Conservation (phyloP, 2,797 vertebrate species). For the Vipera latastei region DNA sequence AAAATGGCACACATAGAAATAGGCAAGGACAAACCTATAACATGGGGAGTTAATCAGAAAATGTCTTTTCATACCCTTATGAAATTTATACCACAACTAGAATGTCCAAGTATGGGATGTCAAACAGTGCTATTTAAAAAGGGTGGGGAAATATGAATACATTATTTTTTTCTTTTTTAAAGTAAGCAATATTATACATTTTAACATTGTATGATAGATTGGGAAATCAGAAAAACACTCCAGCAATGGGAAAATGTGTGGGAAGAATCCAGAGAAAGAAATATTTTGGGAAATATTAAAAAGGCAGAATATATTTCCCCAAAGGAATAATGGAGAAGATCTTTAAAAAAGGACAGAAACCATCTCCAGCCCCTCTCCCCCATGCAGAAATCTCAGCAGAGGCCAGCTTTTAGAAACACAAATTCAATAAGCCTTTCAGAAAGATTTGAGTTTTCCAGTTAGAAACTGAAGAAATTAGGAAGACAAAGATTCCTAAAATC, state of each 20-base stretch:
- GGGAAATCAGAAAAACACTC: background rate
- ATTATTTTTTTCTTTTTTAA: background rate
- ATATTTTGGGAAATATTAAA: too few relatives aligned
- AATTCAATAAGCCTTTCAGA: too few relatives aligned
- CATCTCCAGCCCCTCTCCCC: too few relatives aligned
- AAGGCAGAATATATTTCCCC: too few relatives aligned
- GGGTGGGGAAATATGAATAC: background rate
- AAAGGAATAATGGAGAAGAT: too few relatives aligned
- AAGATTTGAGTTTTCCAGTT: too few relatives aligned
- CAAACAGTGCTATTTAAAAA: background rate
- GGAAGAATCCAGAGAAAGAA: too few relatives aligned
- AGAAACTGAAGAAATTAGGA: too few relatives aligned
- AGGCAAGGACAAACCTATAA: background rate
- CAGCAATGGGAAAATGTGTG: background rate
- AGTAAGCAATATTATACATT: background rate
- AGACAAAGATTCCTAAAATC: too few relatives aligned
- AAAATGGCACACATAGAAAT: slow-evolving; percentile 18
- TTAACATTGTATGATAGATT: background rate
- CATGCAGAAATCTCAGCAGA: too few relatives aligned
- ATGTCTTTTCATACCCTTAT: background rate
- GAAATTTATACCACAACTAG: background rate
- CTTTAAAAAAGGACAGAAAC: too few relatives aligned
- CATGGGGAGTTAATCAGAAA: slow-evolving; percentile 19
- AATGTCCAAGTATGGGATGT: background rate
- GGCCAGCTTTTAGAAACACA: too few relatives aligned